Percentiles rank a stretch among this genome's conserved stretches.
These are phyloP conservation scores for Microctonus hyperodae DNA, from an alignment of 2,888 invertebrate genomes.

Conservation along the genomic window DNA sequence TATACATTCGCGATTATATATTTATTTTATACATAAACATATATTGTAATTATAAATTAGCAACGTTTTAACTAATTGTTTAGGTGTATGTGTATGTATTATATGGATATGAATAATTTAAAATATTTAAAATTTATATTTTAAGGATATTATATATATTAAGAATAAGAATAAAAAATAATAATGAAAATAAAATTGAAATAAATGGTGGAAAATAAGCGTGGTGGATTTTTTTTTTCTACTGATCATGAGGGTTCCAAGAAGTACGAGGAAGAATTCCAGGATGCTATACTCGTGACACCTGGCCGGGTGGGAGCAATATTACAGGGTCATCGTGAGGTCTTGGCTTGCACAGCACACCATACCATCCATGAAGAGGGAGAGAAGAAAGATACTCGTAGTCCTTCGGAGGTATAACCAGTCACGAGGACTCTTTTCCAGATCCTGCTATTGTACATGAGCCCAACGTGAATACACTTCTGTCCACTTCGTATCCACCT, in stretches of 20 bases:
- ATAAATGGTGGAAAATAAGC: neutral
- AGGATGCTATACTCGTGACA: conserved; percentile 39
- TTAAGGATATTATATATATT: no score
- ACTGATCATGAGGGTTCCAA: conserved; percentile 31
- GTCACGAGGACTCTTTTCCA: conserved; percentile 38
- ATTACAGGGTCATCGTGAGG: conserved; percentile 41
- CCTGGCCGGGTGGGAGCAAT: conserved; percentile 37
- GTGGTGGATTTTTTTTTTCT: no score
- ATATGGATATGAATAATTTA: no score
- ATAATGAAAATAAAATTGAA: neutral
- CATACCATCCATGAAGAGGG: neutral
- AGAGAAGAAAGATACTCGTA: conserved; percentile 30
- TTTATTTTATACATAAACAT: neutral
- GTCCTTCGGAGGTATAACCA: conserved; percentile 36
- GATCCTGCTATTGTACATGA: conserved; percentile 36
- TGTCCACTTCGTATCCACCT: conserved; percentile 6
- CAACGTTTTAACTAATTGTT: neutral
- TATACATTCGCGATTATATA: conserved; percentile 1
- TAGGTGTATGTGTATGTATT: no score
- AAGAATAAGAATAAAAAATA: no score
- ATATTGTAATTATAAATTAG: neutral
- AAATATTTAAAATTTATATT: no score
- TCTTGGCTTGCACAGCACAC: conserved; percentile 28
- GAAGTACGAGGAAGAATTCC: conserved; percentile 32
- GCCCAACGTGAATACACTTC: neutral